These are phyloP conservation scores for Drosophila lacteicornis DNA, from an alignment of 1,140 invertebrate species.

Conservation along the genomic window DNA sequence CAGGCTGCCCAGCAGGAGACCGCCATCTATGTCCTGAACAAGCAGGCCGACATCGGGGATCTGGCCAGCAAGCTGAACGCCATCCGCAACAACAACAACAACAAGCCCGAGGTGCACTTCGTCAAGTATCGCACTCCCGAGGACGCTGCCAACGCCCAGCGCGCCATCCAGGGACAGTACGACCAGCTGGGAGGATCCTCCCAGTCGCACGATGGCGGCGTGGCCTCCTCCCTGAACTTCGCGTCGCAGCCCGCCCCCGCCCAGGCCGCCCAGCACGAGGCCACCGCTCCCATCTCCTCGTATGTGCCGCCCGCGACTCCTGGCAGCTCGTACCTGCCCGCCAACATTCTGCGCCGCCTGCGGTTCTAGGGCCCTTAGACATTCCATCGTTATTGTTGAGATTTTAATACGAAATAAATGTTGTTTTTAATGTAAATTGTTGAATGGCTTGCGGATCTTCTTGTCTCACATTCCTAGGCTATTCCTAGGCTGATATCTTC, in stretches of 20 bases:
- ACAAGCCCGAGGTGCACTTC: constrained; percentile 76
- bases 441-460: constrained; percentile 45
- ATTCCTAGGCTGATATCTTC: constrained; percentile 10
- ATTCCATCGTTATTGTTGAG: constrained; percentile 43
- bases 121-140: constrained; percentile 73
- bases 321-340: constrained; percentile 61
- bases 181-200: constrained; percentile 58
- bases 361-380: constrained; percentile 42
- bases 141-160: constrained; percentile 72
- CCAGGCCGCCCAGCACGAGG: constrained; percentile 18
- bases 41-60: constrained; percentile 69
- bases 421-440: constrained; percentile 64
- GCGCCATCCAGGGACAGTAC: constrained; percentile 64
- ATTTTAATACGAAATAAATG: constrained; percentile 64
- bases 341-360: constrained; percentile 69
- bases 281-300: constrained; percentile 49
- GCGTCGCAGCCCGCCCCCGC: constrained; percentile 46
- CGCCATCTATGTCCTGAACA: constrained; percentile 79
- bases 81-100: constrained; percentile 68
- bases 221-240: constrained; percentile 67
- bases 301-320: constrained; percentile 48
- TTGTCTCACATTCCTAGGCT: constrained; percentile 52
- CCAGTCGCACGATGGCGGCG: constrained; percentile 51
- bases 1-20: constrained; percentile 76
- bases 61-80: constrained; percentile 66